These are phyloP conservation scores for Ganaspis brasiliensis DNA, from an alignment of 2,888 invertebrate genomes.

Conservation along the genomic window DNA sequence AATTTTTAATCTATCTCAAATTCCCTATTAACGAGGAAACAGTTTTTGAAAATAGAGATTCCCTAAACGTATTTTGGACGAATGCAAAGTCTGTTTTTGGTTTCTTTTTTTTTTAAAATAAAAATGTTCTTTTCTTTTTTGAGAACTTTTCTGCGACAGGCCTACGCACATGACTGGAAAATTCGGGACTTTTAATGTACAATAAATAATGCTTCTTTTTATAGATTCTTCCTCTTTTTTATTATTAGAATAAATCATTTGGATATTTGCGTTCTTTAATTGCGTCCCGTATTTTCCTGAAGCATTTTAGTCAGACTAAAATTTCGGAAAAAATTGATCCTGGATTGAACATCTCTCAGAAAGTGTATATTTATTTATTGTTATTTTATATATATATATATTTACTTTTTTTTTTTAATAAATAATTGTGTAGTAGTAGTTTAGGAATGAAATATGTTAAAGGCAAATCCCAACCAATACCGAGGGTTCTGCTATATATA, in stretches of 20 bases:
- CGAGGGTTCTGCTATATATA: slow-evolving; percentile 56
- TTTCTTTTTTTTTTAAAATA: neutral
- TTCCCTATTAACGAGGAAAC: neutral
- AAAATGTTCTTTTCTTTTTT: neutral
- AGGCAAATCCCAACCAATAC: slow-evolving; percentile 63
- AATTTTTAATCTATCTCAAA: neutral
- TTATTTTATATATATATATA: slow-evolving; percentile 26
- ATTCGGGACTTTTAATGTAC: slow-evolving; percentile 30
- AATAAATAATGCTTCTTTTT: slow-evolving; percentile 35
- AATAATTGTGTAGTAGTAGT: slow-evolving; percentile 4
- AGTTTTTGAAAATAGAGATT: slow-evolving; percentile 27
- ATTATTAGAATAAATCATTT: slow-evolving; percentile 28
- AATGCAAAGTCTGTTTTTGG: slow-evolving; percentile 24
- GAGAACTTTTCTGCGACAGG: neutral
- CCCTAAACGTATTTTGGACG: slow-evolving; percentile 36
- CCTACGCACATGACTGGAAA: slow-evolving; percentile 8
- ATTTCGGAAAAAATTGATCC: too few species aligned
- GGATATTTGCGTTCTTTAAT: slow-evolving; percentile 26
- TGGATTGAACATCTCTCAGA: too few species aligned
- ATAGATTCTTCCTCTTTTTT: neutral
- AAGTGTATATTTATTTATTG: slow-evolving; percentile 20
- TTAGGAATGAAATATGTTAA: slow-evolving; percentile 27
- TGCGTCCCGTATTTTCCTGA: slow-evolving; percentile 32
- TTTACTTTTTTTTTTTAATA: slow-evolving; percentile 40
- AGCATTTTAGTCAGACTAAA: too few species aligned